Percentiles rank a stretch among this genome's conserved stretches.
phyloP scores from a whole-genome alignment of 1,140 invertebrate species.

The Hylaeus anthracinus region DNA sequence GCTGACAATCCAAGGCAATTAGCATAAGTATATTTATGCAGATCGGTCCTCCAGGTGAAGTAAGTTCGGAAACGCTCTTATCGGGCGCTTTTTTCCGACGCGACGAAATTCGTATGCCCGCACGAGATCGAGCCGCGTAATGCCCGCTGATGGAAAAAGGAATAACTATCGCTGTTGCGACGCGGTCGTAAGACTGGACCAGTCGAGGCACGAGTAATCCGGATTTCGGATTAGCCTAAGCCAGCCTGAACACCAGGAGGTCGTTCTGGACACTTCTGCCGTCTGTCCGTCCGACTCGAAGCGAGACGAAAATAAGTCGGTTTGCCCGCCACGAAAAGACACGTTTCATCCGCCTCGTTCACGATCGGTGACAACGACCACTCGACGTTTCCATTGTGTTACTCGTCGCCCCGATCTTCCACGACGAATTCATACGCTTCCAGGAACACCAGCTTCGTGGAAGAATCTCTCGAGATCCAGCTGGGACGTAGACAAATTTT shows the following conservation, averaged over 20 bases:
- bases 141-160: not conserved
- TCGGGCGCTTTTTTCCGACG: not conserved
- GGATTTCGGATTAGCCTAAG: conserved; percentile 77
- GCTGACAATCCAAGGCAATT: conserved; percentile 32
- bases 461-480: conserved; percentile 9
- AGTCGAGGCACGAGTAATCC: conserved; percentile 74
- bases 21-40: conserved; percentile 49
- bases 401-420: conserved; percentile 27
- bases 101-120: conserved; percentile 17
- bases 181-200: conserved; percentile 66
- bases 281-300: conserved; percentile 49
- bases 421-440: conserved; percentile 43
- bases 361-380: conserved; percentile 49
- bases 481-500: not conserved
- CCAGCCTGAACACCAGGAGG: conserved; percentile 62
- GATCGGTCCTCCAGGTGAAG: not conserved
- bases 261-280: conserved; percentile 52
- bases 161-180: conserved; percentile 44
- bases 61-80: conserved; percentile 4
- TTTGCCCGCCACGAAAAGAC: conserved; percentile 28
- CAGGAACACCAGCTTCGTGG: conserved; percentile 30
- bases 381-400: conserved; percentile 58
- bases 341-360: conserved; percentile 46
- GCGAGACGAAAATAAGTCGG: conserved; percentile 58
- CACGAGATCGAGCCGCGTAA: not conserved